These are phyloP conservation scores for Malurus melanocephalus DNA, from an alignment of 2,113 vertebrate species.

Conservation along the genomic window DNA sequence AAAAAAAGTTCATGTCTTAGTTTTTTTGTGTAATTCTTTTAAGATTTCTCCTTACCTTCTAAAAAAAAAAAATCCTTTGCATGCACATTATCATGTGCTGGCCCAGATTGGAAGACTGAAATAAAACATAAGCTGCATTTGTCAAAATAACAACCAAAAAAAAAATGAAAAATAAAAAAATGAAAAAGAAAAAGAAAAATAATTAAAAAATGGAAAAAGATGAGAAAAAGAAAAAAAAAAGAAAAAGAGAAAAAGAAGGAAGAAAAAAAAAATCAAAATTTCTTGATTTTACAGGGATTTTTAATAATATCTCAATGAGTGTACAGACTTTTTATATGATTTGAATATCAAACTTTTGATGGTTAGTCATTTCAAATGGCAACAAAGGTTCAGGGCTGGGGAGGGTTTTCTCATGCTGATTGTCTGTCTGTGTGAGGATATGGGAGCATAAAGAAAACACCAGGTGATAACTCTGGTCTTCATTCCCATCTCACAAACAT, in stretches of 20 bases:
- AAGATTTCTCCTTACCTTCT: background rate
- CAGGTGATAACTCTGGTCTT: background rate
- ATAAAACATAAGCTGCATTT: background rate
- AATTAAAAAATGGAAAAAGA: too few relatives aligned
- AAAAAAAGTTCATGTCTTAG: background rate
- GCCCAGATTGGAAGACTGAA: background rate
- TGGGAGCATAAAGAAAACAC: background rate
- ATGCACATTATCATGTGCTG: fast-evolving
- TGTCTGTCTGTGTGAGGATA: background rate
- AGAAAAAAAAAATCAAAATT: background rate
- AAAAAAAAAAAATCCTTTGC: background rate
- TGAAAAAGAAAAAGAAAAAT: background rate
- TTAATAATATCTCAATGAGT: background rate
- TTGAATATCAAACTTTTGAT: background rate
- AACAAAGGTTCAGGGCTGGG: background rate
- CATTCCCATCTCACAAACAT: background rate
- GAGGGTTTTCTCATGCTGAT: background rate
- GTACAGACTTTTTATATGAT: background rate
- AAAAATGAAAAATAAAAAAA: too few relatives aligned
- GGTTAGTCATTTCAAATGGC: background rate
- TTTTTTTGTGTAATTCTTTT: background rate
- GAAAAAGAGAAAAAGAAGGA: background rate
- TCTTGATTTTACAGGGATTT: background rate
- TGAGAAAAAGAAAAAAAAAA: too few relatives aligned
- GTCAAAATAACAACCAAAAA: background rate